Base-by-base conservation (phyloP, 2,797 vertebrate species). In the Pipistrellus pygmaeus region DNA sequence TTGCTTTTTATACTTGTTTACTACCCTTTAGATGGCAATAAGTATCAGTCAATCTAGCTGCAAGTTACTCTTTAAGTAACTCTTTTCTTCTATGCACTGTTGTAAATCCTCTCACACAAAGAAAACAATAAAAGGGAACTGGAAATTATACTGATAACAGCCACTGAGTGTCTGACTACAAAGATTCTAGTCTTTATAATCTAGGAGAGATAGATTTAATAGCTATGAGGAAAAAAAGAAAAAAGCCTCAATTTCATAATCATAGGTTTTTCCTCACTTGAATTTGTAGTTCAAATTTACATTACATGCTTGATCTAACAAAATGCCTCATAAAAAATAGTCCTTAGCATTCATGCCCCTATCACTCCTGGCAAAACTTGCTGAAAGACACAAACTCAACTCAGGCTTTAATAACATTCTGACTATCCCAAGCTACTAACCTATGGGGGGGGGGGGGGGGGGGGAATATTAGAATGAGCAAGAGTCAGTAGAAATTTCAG, bases 231-330 rank as follows among this genome's bases (percentile, higher is more conserved):
- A 75, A 85, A 88, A 68, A 44, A 5, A 66, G 44, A 48, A n/a
- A 64, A 75, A 85, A 30, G 6, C 41, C 23, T 80, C 64, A 23
- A 55, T 71, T 91, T 75, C 38, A 48, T 53, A 83, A 71, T 64
- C n/a, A 68, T 2, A 64, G 21, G 86, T 13, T 13, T 84, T 90
- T 73, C 41, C 41, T 44, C 25, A 62, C 13, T 93, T 81, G 77
- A 93, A 85, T 93, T 38, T 94, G 17, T 48, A 73, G 18, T 83
- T 86, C 51, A 57, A 78, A 85, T 73, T 72, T 57, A 85, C 6
- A 92, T 38, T 5, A 60, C 48, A 85, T 30, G n/a, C 6, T 30
- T 51, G 18, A 87, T 30, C 21, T 85, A 91, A 90, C 44, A 80
- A 82, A 20, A 91, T 3, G 25, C 5, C 12, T 86, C 30, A 57